Base-by-base conservation (phyloP, 2,888 invertebrate species). In the Pyrocoelia pectoralis region DNA sequence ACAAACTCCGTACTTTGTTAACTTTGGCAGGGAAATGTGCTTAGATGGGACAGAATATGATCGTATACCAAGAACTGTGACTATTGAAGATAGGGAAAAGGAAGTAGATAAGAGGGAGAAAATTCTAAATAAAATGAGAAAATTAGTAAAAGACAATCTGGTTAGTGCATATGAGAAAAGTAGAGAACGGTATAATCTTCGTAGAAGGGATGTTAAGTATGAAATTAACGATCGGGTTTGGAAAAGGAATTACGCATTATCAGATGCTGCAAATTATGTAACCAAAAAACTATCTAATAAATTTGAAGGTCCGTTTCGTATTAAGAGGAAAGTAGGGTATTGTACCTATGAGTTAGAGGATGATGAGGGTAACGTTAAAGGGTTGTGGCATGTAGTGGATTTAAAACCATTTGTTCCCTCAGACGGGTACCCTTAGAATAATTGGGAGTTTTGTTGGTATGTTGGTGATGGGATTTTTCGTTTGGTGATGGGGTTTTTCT, bases 251-350 rank as follows among this genome's bases (percentile, higher is more conserved):
- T n/a, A n/a, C n/a, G n/a, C n/a, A n/a, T n/a, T n/a, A n/a, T n/a
- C n/a, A n/a, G n/a, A 66, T 17, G 71, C 71, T 6, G 56, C 66
- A 5, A 58, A 68, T 12, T 38, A 66, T 18, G 56, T 68, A 17
- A 48, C 68, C 0, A 60, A 68, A 0, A 75, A 76, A 28, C 61
- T 75, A 17, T 71, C 71, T 1, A 66, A 65, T 0, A 72, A 68
- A 50, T 74, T 59, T 57, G 28, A 61, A 0, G 70, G 72, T 2
- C 72, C 70, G 2, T 73, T 50, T 56, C 41, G 15, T 13, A 40
- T 68, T 24, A 13, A 29, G 10, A 19, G 53, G 13, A 52, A 56
- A 51, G 1, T 59, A 1, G 46, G 53, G 33, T 18, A 38, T 9
- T 43, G 55, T 53, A 49, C 49, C 9, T 59, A 64, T 56, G 51